Percentiles rank a stretch among this genome's conserved stretches.
Evolutionary conservation across 2,113 vertebrate genomes (phyloP).

Genomic region (Eurystomus gularis): DNA sequence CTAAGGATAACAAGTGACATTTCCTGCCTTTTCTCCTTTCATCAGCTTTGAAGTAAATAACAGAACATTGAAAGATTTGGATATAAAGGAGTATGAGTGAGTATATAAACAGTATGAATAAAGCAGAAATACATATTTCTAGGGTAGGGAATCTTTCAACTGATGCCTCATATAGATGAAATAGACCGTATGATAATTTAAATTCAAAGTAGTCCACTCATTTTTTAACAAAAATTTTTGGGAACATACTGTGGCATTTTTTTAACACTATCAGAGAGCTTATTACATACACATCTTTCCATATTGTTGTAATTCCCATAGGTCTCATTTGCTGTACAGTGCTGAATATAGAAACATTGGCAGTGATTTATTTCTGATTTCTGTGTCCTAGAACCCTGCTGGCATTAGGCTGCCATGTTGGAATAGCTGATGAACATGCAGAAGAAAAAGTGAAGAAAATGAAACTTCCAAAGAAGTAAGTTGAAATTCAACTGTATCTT

Average conservation of each 20-base stretch:
- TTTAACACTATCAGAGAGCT: neutral
- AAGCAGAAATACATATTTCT: neutral
- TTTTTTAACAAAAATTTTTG: neutral
- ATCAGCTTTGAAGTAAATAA: neutral
- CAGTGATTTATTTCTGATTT: neutral
- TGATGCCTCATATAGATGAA: neutral
- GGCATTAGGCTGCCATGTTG: constrained; percentile 93
- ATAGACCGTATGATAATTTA: neutral
- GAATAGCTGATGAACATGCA: constrained; percentile 89
- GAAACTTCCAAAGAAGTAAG: constrained; percentile 92
- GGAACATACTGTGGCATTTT: neutral
- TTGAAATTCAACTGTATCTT: neutral
- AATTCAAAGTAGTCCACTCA: neutral
- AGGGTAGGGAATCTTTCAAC: neutral
- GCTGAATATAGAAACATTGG: neutral
- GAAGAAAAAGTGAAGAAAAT: constrained; percentile 91
- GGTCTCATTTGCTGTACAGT: neutral
- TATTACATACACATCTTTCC: neutral
- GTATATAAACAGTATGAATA: neutral
- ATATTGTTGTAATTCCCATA: neutral
- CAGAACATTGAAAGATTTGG: neutral
- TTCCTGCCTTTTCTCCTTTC: neutral
- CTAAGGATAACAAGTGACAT: neutral
- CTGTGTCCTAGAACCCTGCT: constrained; percentile 84
- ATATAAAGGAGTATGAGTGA: neutral